Percentiles rank a stretch among this genome's conserved stretches.
phyloP scores from a whole-genome alignment of 2,113 vertebrate species.

The Illadopsis cleaveri region DNA sequence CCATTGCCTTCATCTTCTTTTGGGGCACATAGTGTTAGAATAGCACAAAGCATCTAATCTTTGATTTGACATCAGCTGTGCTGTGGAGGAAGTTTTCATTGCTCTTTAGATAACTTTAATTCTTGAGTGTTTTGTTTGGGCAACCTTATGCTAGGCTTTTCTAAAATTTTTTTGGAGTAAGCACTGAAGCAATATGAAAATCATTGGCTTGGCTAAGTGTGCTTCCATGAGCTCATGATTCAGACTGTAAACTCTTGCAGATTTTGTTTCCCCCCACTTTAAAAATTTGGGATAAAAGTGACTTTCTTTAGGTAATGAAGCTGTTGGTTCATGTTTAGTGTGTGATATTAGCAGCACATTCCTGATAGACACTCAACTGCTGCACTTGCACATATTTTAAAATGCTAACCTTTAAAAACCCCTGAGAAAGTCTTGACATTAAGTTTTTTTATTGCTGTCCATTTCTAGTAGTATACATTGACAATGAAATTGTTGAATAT shows the following conservation, averaged over 20 bases:
- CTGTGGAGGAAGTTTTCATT: not conserved
- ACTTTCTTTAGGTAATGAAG: not conserved
- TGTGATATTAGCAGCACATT: not conserved
- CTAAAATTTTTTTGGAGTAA: not conserved
- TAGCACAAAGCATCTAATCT: not conserved
- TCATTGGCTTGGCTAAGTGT: not conserved
- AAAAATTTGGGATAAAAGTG: not conserved
- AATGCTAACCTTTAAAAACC: not conserved
- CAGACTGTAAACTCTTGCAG: not conserved
- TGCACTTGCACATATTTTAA: not conserved
- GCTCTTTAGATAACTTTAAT: not conserved
- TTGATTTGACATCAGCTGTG: not conserved
- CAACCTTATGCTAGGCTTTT: not conserved
- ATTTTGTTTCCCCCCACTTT: not conserved
- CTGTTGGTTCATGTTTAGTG: not conserved
- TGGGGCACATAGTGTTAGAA: not conserved
- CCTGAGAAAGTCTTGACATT: not conserved
- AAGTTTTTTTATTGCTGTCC: not conserved
- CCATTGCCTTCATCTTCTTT: not conserved
- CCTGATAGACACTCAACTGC: not conserved
- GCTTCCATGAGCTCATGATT: not conserved
- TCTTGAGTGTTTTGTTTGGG: not conserved
- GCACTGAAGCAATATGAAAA: not conserved
- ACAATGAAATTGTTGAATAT: not conserved
- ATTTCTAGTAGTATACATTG: not conserved